Evolutionary conservation across 2,888 invertebrate genomes (phyloP).

Genomic region (Eupsilia transversa): DNA sequence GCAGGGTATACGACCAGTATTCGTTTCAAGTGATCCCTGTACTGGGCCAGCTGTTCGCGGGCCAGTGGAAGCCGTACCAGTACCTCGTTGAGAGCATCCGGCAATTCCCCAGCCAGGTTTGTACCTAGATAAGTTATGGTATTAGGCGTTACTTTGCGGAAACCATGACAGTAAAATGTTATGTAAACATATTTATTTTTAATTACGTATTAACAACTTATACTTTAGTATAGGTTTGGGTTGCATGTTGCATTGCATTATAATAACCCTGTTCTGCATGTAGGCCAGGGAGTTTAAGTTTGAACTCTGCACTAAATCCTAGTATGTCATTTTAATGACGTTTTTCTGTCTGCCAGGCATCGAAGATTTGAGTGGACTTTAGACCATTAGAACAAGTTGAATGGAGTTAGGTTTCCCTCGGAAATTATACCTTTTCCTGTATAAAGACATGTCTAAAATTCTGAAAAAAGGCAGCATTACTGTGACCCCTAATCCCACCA

Average conservation of each 20-base stretch:
- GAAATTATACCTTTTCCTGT: neutral
- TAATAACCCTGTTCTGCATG: too few relatives aligned
- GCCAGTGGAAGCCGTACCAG: constrained; percentile 99
- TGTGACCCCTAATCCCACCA: neutral
- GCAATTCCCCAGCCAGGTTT: constrained; percentile 98
- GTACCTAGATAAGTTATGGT: neutral
- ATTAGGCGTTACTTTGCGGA: neutral
- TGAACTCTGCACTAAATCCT: too few relatives aligned
- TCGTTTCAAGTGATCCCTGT: constrained; percentile 99
- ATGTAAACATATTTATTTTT: neutral
- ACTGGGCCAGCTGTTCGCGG: constrained; percentile 97
- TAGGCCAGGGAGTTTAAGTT: too few relatives aligned
- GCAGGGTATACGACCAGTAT: constrained; percentile 97
- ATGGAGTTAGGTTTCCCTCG: neutral
- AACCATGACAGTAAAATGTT: neutral
- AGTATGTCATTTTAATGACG: too few relatives aligned
- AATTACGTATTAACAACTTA: neutral
- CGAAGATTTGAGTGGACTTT: neutral
- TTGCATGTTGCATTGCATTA: neutral
- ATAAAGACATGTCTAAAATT: neutral
- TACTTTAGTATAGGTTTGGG: neutral
- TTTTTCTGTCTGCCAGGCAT: neutral
- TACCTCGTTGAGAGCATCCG: constrained; percentile 99
- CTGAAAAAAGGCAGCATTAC: neutral
- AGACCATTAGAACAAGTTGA: neutral